A percentile compares a stretch with the other conserved stretches of the same genome.
Conservation (phyloP, 2,113 vertebrate species). For the Python bivittatus region DNA sequence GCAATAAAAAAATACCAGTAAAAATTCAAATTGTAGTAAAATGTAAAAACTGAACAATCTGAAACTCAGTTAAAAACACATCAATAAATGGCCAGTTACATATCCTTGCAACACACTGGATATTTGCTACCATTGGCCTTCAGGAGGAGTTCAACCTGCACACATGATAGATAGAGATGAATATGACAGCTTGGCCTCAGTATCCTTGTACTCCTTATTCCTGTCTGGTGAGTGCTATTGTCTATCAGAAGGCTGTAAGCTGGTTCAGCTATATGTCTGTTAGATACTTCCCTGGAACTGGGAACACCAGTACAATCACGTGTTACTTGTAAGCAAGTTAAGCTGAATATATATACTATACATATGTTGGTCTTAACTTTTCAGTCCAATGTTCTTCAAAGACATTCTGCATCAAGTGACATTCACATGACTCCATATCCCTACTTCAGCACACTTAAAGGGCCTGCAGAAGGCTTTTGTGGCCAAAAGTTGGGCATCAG, state of each 20-base stretch:
- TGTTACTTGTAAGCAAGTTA: not conserved
- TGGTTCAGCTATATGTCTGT: not conserved
- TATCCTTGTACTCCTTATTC: not conserved
- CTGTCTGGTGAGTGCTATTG: not conserved
- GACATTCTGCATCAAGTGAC: not conserved
- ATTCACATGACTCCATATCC: not conserved
- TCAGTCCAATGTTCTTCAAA: not conserved
- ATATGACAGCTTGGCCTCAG: not conserved
- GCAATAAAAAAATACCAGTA: not conserved
- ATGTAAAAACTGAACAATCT: not conserved
- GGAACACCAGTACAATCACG: not conserved
- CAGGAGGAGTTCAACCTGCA: not conserved
- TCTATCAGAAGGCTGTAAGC: not conserved
- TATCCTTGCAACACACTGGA: not conserved
- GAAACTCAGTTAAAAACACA: not conserved
- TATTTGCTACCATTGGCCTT: not conserved
- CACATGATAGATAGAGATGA: not conserved
- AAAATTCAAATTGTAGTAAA: not conserved
- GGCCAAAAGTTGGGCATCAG: conserved; percentile 38
- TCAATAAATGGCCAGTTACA: not conserved
- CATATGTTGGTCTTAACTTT: not conserved
- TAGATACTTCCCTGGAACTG: not conserved
- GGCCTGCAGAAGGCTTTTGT: conserved; percentile 16
- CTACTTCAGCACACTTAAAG: not conserved
- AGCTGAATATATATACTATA: not conserved